Conservation (phyloP, 2,113 vertebrate species). For the Halichoerus grypus region DNA sequence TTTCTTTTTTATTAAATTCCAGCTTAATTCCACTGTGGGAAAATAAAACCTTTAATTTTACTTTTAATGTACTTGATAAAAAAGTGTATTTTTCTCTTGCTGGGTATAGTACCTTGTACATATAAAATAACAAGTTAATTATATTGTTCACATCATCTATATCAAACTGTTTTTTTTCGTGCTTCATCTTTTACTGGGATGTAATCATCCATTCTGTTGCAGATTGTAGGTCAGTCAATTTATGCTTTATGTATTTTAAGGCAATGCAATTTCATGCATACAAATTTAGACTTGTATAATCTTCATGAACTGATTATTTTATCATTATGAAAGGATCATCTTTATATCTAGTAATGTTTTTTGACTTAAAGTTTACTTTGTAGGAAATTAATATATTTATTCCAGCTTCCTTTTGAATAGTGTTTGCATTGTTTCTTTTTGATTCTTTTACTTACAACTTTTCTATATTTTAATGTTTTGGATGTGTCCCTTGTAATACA, state of each 20-base stretch:
- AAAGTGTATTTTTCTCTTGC: background rate
- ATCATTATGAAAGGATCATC: background rate
- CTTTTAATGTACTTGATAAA: background rate
- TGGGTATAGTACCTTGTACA: background rate
- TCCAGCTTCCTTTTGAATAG: background rate
- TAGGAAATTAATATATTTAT: background rate
- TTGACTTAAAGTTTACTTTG: background rate
- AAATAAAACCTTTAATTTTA: background rate
- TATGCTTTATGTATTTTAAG: background rate
- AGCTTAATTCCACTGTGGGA: background rate
- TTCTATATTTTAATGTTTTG: background rate
- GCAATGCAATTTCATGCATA: background rate
- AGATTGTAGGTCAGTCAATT: background rate
- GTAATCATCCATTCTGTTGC: background rate
- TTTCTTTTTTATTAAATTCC: background rate
- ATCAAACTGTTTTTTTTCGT: background rate
- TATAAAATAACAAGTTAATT: background rate
- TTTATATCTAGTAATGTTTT: background rate
- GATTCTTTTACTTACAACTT: background rate
- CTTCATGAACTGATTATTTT: background rate
- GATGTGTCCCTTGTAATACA: background rate
- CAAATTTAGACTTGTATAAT: background rate
- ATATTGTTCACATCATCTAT: background rate
- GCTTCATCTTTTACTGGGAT: background rate
- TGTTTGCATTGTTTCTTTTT: background rate